Evolutionary conservation across 2,797 vertebrate species (phyloP).

Genomic region (Otolemur crassicaudatus): DNA sequence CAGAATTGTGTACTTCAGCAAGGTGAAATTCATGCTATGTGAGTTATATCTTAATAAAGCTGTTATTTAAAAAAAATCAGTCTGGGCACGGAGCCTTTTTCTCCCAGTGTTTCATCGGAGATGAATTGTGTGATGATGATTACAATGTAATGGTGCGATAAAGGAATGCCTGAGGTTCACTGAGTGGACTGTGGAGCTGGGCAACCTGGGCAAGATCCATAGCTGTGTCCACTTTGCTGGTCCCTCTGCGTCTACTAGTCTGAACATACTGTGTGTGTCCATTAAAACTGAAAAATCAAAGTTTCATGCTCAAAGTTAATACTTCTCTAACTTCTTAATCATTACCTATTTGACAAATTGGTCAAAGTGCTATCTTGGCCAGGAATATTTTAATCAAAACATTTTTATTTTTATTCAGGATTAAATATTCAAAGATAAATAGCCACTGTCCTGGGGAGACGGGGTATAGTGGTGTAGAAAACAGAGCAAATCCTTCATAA

Average conservation of each 20-base stretch:
- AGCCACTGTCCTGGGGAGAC: neutral
- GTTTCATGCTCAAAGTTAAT: neutral
- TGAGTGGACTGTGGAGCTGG: neutral
- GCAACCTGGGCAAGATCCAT: neutral
- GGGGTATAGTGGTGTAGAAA: neutral
- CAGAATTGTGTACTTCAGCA: neutral
- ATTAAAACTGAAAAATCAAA: neutral
- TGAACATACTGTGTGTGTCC: neutral
- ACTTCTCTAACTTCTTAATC: neutral
- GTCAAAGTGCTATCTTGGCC: neutral
- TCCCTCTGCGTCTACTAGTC: too few species aligned
- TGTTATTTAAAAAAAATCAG: neutral
- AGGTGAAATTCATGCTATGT: neutral
- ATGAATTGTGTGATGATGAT: neutral
- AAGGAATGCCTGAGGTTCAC: neutral
- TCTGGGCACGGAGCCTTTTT: neutral
- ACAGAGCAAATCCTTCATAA: neutral
- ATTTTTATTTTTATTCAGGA: neutral
- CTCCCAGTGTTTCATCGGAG: neutral
- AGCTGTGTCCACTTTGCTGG: neutral
- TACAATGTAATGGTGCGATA: too few species aligned
- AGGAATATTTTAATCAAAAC: conserved; percentile 17
- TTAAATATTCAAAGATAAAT: neutral
- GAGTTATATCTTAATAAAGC: neutral
- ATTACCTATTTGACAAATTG: neutral